These are phyloP conservation scores for Florisuga fusca DNA, from an alignment of 2,797 vertebrate genomes.

Conservation along the genomic window DNA sequence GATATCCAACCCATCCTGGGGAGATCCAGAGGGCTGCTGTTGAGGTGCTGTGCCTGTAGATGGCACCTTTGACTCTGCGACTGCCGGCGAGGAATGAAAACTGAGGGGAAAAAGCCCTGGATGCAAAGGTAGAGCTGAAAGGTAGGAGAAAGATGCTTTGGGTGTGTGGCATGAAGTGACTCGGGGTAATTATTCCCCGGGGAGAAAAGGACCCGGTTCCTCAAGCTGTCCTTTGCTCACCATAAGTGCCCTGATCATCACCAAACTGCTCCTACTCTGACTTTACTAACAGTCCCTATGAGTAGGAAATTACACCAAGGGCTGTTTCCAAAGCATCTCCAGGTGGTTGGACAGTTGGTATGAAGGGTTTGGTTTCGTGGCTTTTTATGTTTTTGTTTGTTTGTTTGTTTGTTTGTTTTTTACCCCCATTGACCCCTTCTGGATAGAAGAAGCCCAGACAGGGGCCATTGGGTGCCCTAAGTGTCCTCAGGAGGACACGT, in stretches of 20 bases:
- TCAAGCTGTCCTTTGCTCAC: background rate
- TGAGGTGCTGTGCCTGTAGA: slow-evolving; percentile 43
- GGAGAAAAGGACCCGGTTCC: background rate
- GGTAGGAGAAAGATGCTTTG: background rate
- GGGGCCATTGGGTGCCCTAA: accelerated
- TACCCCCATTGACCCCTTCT: background rate
- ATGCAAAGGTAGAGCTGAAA: background rate
- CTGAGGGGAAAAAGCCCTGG: accelerated
- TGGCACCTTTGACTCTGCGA: slow-evolving; percentile 60
- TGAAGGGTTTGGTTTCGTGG: background rate
- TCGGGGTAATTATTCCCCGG: background rate
- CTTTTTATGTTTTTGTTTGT: no score
- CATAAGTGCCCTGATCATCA: accelerated
- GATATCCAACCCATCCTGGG: background rate
- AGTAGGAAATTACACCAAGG: background rate
- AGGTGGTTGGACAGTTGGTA: background rate
- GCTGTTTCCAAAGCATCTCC: background rate
- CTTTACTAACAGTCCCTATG: background rate
- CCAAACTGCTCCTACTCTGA: accelerated
- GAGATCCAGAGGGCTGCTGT: background rate
- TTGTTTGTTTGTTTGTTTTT: no score
- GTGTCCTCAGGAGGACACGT: background rate
- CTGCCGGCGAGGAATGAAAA: background rate
- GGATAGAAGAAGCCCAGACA: background rate
- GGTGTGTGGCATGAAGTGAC: accelerated